Base-by-base conservation (phyloP, 2,888 invertebrate species). In the Torymus texanus region DNA sequence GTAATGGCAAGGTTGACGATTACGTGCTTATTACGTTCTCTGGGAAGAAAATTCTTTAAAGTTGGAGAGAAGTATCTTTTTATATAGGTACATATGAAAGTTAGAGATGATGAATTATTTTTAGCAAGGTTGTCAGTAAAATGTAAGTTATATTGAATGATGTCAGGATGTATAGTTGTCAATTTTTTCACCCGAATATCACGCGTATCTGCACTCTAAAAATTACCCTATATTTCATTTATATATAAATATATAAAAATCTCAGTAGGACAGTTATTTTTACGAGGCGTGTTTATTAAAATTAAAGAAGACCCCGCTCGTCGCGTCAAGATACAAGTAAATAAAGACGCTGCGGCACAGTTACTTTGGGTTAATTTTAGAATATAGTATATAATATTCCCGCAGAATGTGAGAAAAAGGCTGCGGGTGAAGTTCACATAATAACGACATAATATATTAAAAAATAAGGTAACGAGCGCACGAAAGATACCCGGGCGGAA, bases 351-450 rank as follows among this genome's bases (percentile, higher is more conserved):
- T 65, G 21, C 21, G 65, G 50, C 65, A 74, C n/a, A 74, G 58
- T 74, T 74, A 58, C 41, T n/a, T 41, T n/a, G 29, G 50, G 65
- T 63, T 62, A 65, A 74, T 74, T 74, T 74, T 56, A 74, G n/a
- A 59, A n/a, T 56, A 65, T 14, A 16, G 2, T 21, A 21, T 21
- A 21, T 21, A 21, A 29, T 5, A 29, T 5, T 2, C 29, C 5
- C 29, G 29, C 29, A 5, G 29, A 29, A 29, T 5, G 29, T 29
- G 56, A 14, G 16, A 53, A 55, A 67, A 24, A 29, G 5, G 5
- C 3, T 3, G 29, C 29, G 29, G 4, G 29, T 5, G 3, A 5
- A 29, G 29, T 29, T 3, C 29, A 29, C 29, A 29, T 29, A 29
- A 29, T 29, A 29, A 29, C 29, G 29, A 29, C 29, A 29, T 29